These are phyloP conservation scores for Callosobruchus maculatus DNA, from an alignment of 2,888 invertebrate genomes.

Conservation along the genomic window DNA sequence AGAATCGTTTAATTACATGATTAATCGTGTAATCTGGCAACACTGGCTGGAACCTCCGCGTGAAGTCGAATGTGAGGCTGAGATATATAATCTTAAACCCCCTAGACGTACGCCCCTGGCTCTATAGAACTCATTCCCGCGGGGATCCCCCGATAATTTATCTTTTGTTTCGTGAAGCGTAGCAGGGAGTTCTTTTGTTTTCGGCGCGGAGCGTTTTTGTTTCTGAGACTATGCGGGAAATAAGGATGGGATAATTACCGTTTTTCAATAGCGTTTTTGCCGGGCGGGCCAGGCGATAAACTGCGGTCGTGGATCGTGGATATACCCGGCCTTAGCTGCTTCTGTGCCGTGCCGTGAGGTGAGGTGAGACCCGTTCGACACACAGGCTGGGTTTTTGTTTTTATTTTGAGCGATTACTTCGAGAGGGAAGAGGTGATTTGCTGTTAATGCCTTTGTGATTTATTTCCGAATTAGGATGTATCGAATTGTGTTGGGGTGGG, in stretches of 20 bases:
- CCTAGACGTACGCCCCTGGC: not conserved
- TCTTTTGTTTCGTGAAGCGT: not conserved
- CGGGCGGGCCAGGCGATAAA: not conserved
- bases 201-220: not conserved
- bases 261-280: not conserved
- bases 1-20: too few relatives aligned
- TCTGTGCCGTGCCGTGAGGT: too few relatives aligned
- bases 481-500: not conserved
- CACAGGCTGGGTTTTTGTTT: not conserved
- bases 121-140: not conserved
- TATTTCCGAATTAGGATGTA: not conserved
- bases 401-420: not conserved
- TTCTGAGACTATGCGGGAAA: not conserved
- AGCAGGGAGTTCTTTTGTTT: not conserved
- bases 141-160: not conserved
- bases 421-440: not conserved
- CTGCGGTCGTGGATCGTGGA: not conserved
- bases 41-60: too few relatives aligned
- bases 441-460: not conserved
- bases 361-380: not conserved
- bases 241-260: not conserved
- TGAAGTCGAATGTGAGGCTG: too few relatives aligned
- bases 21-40: too few relatives aligned
- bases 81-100: not conserved
- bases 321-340: not conserved